Evolutionary conservation across 2,888 invertebrate species (phyloP).

Genomic region (Drosophila suboccidentalis): DNA sequence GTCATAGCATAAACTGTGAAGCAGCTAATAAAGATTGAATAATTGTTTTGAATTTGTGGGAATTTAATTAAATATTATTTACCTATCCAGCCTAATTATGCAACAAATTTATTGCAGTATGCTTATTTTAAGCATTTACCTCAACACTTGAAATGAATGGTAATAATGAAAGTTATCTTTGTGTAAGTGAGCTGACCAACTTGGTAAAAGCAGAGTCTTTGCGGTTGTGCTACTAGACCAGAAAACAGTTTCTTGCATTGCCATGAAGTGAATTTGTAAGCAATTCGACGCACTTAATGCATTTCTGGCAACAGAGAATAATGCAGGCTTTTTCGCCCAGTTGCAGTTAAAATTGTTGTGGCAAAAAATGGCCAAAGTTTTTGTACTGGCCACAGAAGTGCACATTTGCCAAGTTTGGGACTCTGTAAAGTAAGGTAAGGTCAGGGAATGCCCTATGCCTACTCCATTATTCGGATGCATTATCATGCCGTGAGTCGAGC

Average conservation of each 20-base stretch:
- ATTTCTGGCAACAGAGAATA: conserved; percentile 13
- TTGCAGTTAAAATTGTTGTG: conserved; percentile 39
- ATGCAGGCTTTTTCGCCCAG: conserved; percentile 21
- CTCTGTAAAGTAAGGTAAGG: neutral
- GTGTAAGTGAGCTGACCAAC: conserved; percentile 4
- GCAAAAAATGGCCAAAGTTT: conserved; percentile 32
- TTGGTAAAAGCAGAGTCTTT: conserved; percentile 8
- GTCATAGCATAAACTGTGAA: neutral
- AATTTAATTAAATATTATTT: neutral
- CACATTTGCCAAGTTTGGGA: conserved; percentile 29
- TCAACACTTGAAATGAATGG: neutral
- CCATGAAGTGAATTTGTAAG: conserved; percentile 63
- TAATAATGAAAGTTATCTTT: neutral
- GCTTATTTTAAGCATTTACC: neutral
- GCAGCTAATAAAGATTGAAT: neutral
- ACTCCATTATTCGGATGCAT: neutral
- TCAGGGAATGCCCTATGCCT: conserved; percentile 12
- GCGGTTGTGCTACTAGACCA: conserved; percentile 29
- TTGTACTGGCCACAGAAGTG: conserved; percentile 16
- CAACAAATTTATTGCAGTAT: neutral
- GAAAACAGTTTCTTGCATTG: conserved; percentile 40
- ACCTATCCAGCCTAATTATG: neutral
- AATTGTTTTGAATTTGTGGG: neutral
- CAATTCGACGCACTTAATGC: conserved; percentile 51
- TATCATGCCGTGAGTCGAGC: neutral